Conservation (phyloP, 2,888 invertebrate genomes). For the Ectemnius cavifrons region DNA sequence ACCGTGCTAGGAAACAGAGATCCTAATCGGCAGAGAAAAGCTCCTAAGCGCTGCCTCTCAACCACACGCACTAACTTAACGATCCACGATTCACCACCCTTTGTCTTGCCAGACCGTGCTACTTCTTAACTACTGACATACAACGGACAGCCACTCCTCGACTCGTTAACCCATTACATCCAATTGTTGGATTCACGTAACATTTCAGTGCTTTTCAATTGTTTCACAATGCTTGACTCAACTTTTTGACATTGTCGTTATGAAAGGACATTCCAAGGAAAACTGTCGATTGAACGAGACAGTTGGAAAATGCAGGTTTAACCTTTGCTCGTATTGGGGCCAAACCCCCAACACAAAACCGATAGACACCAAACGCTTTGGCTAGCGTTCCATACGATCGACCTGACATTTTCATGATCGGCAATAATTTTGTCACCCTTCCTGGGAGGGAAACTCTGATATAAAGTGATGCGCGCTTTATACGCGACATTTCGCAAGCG, state of each 20-base stretch:
- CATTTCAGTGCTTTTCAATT: too few species aligned
- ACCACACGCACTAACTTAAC: constrained; percentile 22
- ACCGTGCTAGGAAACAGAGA: constrained; percentile 12
- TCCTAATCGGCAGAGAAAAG: constrained; percentile 36
- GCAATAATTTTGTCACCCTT: not conserved
- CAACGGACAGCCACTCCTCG: too few species aligned
- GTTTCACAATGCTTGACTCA: too few species aligned
- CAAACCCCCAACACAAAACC: too few species aligned
- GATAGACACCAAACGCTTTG: not conserved
- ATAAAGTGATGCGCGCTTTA: not conserved
- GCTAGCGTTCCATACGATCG: not conserved
- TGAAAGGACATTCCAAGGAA: too few species aligned
- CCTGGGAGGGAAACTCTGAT: not conserved
- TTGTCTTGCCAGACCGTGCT: not conserved
- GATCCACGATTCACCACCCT: constrained; percentile 4
- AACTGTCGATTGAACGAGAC: too few species aligned
- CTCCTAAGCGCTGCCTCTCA: constrained; percentile 16
- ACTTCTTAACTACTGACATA: not conserved
- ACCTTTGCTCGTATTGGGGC: too few species aligned
- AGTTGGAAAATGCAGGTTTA: too few species aligned
- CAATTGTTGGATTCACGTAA: too few species aligned
- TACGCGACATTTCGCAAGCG: not conserved
- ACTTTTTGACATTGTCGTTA: too few species aligned
- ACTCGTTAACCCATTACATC: too few species aligned
- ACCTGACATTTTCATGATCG: constrained; percentile 5